These are phyloP conservation scores for Siniperca scherzeri DNA, from an alignment of 2,797 vertebrate species.

Conservation along the genomic window DNA sequence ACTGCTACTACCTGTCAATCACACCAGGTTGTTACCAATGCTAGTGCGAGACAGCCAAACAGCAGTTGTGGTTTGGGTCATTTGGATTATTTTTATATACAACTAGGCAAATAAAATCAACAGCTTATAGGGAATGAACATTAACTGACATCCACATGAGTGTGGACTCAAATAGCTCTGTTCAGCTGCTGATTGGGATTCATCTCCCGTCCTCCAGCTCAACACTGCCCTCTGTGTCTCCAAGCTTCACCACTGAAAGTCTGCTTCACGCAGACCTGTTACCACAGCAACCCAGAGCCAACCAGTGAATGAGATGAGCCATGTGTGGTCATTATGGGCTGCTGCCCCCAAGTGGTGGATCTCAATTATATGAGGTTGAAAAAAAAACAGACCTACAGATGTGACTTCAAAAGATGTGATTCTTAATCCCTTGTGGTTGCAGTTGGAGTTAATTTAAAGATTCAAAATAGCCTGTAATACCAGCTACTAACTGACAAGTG, in stretches of 20 bases:
- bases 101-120: constrained; percentile 34
- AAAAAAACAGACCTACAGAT: background rate
- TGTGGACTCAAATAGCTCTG: constrained; percentile 19
- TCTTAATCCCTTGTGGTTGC: background rate
- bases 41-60: constrained; percentile 12
- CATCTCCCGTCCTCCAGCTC: constrained; percentile 75
- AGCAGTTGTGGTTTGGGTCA: constrained; percentile 8
- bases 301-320: constrained; percentile 48
- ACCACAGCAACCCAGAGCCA: constrained; percentile 81
- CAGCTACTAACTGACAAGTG: background rate
- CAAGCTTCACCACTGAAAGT: constrained; percentile 57
- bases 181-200: constrained; percentile 81
- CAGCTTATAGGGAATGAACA: constrained; percentile 29
- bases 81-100: constrained; percentile 16
- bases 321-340: constrained; percentile 61
- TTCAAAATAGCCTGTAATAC: background rate
- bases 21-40: constrained; percentile 41
- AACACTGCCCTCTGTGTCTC: constrained; percentile 86
- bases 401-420: constrained; percentile 25
- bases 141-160: background rate
- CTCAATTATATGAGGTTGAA: constrained; percentile 15
- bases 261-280: constrained; percentile 76
- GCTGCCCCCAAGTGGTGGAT: constrained; percentile 82
- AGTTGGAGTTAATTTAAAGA: background rate
- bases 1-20: constrained; percentile 65